Base-by-base conservation (phyloP, 2,113 vertebrate genomes). In the Strix uralensis region DNA sequence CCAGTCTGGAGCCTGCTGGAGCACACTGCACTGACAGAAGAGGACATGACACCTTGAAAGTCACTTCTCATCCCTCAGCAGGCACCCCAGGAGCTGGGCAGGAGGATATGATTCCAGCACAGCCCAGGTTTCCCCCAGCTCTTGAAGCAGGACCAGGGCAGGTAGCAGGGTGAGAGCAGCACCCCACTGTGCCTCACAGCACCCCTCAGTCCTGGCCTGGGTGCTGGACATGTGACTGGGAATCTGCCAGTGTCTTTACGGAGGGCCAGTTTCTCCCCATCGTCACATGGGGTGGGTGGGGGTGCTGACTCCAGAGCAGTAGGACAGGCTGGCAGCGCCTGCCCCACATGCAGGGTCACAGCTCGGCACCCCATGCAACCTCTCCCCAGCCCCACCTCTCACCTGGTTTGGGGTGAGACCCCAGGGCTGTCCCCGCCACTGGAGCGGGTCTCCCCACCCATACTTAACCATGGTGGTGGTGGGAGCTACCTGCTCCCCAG, bases 401-500 rank as follows among this genome's bases (percentile, higher is more conserved):
- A n/a, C 54, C 54, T 0, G 0, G 58, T 19, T 34, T 54, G 70
- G 11, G 25, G 7, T 36, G 69, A 87, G 52, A 59, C 40, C 26
- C 20, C 3, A 2, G 26, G 21, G 63, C 52, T 87, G 70, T 27
- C 32, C 32, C 66, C 36, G 6, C 40, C 5, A 7, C 54, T 15
- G 36, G 44, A 66, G n/a, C 3, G 1, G 15, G 22, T 65, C 51
- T 72, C 54, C 63, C 40, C 26, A 63, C 26, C 26, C 11, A 10
- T n/a, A 22, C 54, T 54, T 69, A 52, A 49, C 69, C 13, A 58
- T 9, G 36, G 67, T 69, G 54, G 47, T 67, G 47, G 86, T 80
- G 84, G 67, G 47, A 98, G 65, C 85, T 88, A 66, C 59, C 30
- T 47, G 30, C 72, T 67, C 81, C 65, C 83, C 67, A 59, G 93